Evolutionary conservation across 2,113 vertebrate genomes (phyloP), one percentile per base, ranked within the genome.

Genomic region (Lynx canadensis): DNA sequence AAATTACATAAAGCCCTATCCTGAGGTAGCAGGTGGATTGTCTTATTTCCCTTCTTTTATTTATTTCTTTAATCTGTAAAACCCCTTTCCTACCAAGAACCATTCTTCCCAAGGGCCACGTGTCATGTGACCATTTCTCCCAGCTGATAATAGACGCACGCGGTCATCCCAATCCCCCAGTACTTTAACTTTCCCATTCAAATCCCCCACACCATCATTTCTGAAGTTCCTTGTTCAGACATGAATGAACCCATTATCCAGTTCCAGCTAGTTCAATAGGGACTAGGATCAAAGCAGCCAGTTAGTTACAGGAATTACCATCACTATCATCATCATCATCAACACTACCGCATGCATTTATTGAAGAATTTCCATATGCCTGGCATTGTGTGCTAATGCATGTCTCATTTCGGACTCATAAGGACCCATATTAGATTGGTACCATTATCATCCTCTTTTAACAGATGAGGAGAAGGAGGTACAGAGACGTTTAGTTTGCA

Each of bases 51-150:
- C 10, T 91, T 81, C 55, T 45, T 87, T 96, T 87, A 94, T 91
- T 96, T 96, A 90, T 89, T 93, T 95, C 45, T 94, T 87, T 94
- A 89, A 82, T 82, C 87, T 88, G 50, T 89, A 76, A 94, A 87
- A 60, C 15, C 29, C 48, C 45, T 90, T 86, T 91, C 74, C 86
- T 74, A 97, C 68, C 55, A 91, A 93, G 66, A 95, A 74, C 74
- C 63, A 94, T 86, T 95, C 74, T 87, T 96, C 38, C 91, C 82
- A 80, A 86, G 86, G 80, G 86, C 45, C 14, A 18, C 45, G 27
- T 31, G 69, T 68, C 87, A 93, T 63, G 31, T 57, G 65, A 97
- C 36, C 73, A 68, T 41, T 68, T 63, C 29, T 69, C 57, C 21
- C 48, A 81, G 33, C 33, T 41, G 18, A 74, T 69, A 82, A 57